phyloP scores from a whole-genome alignment of 2,888 invertebrate genomes.

The Resseliella maxima region DNA sequence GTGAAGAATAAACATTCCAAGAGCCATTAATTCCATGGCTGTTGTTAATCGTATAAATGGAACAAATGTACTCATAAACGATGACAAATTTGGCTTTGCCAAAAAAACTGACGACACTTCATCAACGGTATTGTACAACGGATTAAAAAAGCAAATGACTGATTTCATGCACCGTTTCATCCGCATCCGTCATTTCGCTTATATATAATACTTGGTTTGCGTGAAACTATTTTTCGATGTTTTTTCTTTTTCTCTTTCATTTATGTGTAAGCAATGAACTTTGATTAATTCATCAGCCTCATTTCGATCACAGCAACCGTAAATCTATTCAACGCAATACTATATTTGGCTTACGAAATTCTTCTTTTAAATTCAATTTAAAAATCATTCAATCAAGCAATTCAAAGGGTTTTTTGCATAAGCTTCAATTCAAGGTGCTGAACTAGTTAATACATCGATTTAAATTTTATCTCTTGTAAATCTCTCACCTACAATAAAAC shows the following conservation, averaged over 20 bases:
- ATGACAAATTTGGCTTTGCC: not conserved
- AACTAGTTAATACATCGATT: constrained; percentile 28
- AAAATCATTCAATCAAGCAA: not conserved
- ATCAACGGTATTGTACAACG: not conserved
- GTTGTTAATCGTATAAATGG: not conserved
- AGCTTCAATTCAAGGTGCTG: constrained; percentile 29
- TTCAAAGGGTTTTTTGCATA: not conserved
- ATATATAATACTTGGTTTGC: not conserved
- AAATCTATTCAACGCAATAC: not conserved
- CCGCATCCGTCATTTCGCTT: not conserved
- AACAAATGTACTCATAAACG: not conserved
- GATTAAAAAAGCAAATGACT: not conserved
- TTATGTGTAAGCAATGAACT: constrained; percentile 24
- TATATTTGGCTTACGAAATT: not conserved
- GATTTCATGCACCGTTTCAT: constrained; percentile 1
- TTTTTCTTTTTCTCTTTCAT: not conserved
- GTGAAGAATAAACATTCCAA: not conserved
- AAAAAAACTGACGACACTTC: not conserved
- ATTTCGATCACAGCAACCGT: not conserved
- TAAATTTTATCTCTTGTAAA: constrained; percentile 14
- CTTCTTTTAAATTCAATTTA: not conserved
- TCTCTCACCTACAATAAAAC: constrained; percentile 33
- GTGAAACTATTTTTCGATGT: too few relatives aligned
- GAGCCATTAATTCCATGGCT: not conserved
- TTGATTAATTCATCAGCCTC: constrained; percentile 19